phyloP scores from a whole-genome alignment of 2,888 invertebrate species.

The Coenonympha glycerion region DNA sequence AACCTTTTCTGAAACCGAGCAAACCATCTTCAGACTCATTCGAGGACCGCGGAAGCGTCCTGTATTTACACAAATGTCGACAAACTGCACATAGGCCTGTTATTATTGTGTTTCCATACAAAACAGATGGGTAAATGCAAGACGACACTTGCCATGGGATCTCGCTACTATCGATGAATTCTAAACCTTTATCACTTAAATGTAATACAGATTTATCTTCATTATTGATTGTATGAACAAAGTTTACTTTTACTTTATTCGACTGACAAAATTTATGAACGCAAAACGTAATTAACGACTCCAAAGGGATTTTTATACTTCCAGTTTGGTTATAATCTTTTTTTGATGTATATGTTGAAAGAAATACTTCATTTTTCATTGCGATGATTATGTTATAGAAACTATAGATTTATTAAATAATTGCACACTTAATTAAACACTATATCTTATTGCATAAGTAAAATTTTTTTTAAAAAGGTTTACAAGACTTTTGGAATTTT shows the following conservation, averaged over 20 bases:
- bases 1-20: constrained; percentile 86
- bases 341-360: constrained; percentile 43
- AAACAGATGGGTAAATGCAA: constrained; percentile 80
- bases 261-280: constrained; percentile 77
- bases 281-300: constrained; percentile 79
- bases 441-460: no score
- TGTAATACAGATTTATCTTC: constrained; percentile 33
- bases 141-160: constrained; percentile 67
- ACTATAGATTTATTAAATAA: not conserved
- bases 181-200: constrained; percentile 44
- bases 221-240: constrained; percentile 48
- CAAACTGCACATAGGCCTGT: constrained; percentile 86
- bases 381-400: constrained; percentile 1
- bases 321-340: constrained; percentile 34
- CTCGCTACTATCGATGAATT: constrained; percentile 43
- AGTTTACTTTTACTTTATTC: constrained; percentile 54
- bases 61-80: constrained; percentile 53
- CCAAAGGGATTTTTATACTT: constrained; percentile 61
- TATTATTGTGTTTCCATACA: constrained; percentile 77
- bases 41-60: constrained; percentile 27
- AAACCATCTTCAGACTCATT: constrained; percentile 69
- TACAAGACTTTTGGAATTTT: no score
- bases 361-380: constrained; percentile 46
- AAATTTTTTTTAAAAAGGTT: no score
- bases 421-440: not conserved